Conservation (phyloP, 2,888 invertebrate species). For the Malacosoma neustria region DNA sequence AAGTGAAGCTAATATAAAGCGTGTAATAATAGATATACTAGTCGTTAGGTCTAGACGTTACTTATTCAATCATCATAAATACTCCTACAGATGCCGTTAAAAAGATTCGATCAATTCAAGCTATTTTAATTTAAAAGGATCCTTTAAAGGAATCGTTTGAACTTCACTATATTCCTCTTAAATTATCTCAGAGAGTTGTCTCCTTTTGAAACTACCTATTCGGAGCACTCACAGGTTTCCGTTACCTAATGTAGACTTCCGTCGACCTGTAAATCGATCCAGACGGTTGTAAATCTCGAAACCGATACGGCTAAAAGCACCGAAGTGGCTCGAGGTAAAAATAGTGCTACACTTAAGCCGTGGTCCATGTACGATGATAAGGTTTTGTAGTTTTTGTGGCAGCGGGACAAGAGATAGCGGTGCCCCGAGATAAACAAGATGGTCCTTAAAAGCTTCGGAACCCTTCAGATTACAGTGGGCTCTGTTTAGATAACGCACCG, state of each 20-base stretch:
- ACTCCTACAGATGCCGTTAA: conserved; percentile 24
- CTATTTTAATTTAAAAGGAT: conserved; percentile 22
- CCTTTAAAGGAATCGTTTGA: conserved; percentile 29
- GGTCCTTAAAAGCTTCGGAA: conserved; percentile 49
- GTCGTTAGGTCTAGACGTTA: not conserved
- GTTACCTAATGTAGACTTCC: conserved; percentile 60
- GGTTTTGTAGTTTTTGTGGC: conserved; percentile 64
- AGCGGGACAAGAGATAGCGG: conserved; percentile 57
- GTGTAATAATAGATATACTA: too few species aligned
- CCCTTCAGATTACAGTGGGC: conserved; percentile 43
- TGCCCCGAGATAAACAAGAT: conserved; percentile 53
- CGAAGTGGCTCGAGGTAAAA: conserved; percentile 46
- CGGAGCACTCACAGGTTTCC: conserved; percentile 50
- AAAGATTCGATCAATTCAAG: conserved; percentile 22
- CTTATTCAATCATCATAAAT: conserved; percentile 14
- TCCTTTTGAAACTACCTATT: conserved; percentile 46
- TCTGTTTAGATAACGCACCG: conserved; percentile 50
- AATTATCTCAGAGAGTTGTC: conserved; percentile 37
- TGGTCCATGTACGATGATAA: conserved; percentile 69
- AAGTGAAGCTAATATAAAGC: too few species aligned
- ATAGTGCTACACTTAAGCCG: conserved; percentile 62
- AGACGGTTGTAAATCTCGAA: conserved; percentile 61
- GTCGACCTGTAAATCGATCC: conserved; percentile 56
- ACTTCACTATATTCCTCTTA: conserved; percentile 26
- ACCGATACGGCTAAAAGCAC: conserved; percentile 67